Evolutionary conservation across 2,113 vertebrate species (phyloP), one percentile per base, ranked within the genome.

Genomic region (Steatornis caripensis): DNA sequence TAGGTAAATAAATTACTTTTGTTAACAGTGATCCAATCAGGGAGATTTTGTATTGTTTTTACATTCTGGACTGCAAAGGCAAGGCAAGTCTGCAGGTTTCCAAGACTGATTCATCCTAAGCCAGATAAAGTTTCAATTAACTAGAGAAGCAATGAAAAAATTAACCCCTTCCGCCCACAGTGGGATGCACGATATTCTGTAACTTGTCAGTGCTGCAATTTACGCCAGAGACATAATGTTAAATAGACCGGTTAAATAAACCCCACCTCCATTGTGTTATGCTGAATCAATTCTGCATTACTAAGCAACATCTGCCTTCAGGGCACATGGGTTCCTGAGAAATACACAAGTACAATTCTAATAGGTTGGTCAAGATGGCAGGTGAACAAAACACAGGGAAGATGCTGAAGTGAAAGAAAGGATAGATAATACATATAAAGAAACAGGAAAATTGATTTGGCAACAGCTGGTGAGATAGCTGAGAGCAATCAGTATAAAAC

Each of bases 271-370:
- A 18, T 0, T 78, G 49, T 51, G 9, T 89, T 34, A 51, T 1
- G 9, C 1, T 80, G 29, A 57, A 48, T 61, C 58, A 69, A 21
- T 61, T 80, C 49, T 22, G 3, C 48, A 65, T 36, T 37, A 39
- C 22, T 23, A 39, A 83, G 20, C 7, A 61, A 45, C 41, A 55
- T 3, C 41, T 78, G 77, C 74, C 77, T 87, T 60, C 6, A 3
- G 48, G 2, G 6, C 19, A 61, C 32, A 53, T 0, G 0, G 15
- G 10, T 2, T 66, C n/a, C 55, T 32, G 19, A 51, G 41, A 88
- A 90, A 68, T 13, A 41, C 37, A 32, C 0, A 7, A 53, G 22
- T 15, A 20, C 43, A 45, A 64, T 24, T 58, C 64, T 43, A 65
- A 49, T 10, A 30, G 11, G 29, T 17, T 75, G 45, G 29, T 48